Base-by-base conservation (phyloP, 1,140 invertebrate species). In the Drosophila nasuta region DNA sequence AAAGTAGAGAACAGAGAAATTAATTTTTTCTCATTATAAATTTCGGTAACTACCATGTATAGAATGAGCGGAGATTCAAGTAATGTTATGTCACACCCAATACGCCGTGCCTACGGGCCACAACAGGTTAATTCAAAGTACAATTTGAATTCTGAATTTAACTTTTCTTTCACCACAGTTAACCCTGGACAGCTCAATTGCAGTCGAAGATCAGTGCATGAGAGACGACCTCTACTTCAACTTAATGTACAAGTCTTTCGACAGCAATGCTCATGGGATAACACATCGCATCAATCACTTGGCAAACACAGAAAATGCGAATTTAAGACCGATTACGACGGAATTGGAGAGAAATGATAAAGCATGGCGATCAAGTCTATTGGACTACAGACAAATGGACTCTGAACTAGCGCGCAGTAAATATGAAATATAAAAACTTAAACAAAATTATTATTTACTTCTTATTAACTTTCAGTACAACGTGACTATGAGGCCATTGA, bases 11-110 rank as follows among this genome's bases (percentile, higher is more conserved):
- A 45, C 28, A 43, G 4, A 30, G 1, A 11, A 30, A 59, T 30
- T 46, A 10, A 11, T 28, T 15, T 35, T 28, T n/a, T 35, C 33
- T 51, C 6, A 8, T 4, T 25, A 33, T 33, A 75, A 75, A 75
- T 70, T 75, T 38, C 13, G 41, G 72, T 63, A 57, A 41, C 8
- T 45, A 63, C 1, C 6, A 75, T 70, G 70, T 70, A 63, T 57
- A 33, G 59, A 58, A 11, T 33, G 20, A 57, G 25, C 58, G 52
- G 33, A 35, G 58, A 57, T 20, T 58, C 38, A 15, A 51, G 33
- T 43, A 63, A 51, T 10, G 58, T 33, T 8, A 54, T 38, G 15
- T 30, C 57, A 1, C 10, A 54, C 11, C 1, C 71, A 10, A 56
- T 30, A 11, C 38, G 41, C 30, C 49, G 25, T 6, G n/a, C 51